These are phyloP conservation scores for Protophormia terraenovae DNA, from an alignment of 2,888 invertebrate genomes.

Conservation along the genomic window DNA sequence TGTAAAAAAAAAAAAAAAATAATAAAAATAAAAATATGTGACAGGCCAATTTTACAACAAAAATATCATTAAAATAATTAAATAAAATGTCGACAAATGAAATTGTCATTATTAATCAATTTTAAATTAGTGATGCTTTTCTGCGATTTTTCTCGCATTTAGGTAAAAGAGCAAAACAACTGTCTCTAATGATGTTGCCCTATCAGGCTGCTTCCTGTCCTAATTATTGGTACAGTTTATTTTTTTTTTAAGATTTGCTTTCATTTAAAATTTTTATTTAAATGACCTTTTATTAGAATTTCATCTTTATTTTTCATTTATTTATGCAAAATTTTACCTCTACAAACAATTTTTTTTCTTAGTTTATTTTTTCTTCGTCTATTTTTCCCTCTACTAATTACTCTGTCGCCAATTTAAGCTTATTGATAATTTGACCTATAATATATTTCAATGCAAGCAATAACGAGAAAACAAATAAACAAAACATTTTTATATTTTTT, in stretches of 20 bases:
- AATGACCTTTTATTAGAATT: not conserved
- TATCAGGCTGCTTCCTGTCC: not conserved
- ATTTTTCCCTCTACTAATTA: constrained; percentile 22
- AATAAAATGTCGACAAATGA: too few relatives aligned
- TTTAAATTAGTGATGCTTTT: too few relatives aligned
- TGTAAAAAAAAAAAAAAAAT: too few relatives aligned
- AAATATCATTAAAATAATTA: too few relatives aligned
- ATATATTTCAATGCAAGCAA: constrained; percentile 20
- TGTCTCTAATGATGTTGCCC: not conserved
- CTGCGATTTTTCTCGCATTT: too few relatives aligned
- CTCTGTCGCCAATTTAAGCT: constrained; percentile 4
- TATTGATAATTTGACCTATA: constrained; percentile 41
- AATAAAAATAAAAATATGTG: too few relatives aligned
- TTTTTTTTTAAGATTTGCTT: not conserved
- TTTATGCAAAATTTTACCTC: not conserved
- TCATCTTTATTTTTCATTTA: not conserved
- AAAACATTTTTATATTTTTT: constrained; percentile 1
- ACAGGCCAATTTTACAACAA: too few relatives aligned
- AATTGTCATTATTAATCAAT: too few relatives aligned
- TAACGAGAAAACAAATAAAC: not conserved
- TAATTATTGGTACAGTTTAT: not conserved
- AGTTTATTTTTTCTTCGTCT: not conserved
- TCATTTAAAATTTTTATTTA: too few relatives aligned
- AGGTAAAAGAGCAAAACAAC: too few relatives aligned
- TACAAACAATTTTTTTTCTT: not conserved